Conservation (phyloP, 2,113 vertebrate species). For the Tupaia chinensis region DNA sequence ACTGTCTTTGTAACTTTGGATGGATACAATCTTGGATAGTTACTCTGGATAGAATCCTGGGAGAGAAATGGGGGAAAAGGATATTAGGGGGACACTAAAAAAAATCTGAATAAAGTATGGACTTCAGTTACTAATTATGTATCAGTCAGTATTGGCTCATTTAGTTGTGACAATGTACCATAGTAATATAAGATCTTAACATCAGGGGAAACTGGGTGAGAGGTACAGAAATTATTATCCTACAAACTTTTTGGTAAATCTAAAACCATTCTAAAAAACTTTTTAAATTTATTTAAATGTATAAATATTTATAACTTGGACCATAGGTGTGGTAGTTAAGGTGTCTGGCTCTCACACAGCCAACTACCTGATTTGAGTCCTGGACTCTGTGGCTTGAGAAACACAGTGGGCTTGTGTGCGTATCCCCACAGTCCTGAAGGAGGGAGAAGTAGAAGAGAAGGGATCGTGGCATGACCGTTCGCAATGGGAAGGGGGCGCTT, state of each 20-base stretch:
- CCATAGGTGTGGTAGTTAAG: too few relatives aligned
- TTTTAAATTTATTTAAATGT: neutral
- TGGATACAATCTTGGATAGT: neutral
- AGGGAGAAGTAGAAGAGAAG: too few relatives aligned
- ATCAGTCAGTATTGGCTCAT: neutral
- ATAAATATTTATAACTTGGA: too few relatives aligned
- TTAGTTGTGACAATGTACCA: neutral
- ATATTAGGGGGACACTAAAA: neutral
- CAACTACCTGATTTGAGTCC: too few relatives aligned
- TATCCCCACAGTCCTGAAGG: too few relatives aligned
- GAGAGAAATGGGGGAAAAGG: neutral
- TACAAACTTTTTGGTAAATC: neutral
- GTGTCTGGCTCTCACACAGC: too few relatives aligned
- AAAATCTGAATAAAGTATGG: neutral
- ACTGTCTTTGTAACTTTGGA: neutral
- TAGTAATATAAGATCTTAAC: neutral
- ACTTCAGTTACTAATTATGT: neutral
- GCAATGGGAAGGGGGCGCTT: too few relatives aligned
- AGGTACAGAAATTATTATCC: neutral
- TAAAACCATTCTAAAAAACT: neutral
- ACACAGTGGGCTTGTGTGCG: too few relatives aligned
- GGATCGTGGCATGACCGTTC: too few relatives aligned
- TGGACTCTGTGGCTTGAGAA: too few relatives aligned
- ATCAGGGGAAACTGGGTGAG: neutral
- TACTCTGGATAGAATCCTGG: neutral